phyloP scores from a whole-genome alignment of 2,113 vertebrate genomes.

The Chamaea fasciata region DNA sequence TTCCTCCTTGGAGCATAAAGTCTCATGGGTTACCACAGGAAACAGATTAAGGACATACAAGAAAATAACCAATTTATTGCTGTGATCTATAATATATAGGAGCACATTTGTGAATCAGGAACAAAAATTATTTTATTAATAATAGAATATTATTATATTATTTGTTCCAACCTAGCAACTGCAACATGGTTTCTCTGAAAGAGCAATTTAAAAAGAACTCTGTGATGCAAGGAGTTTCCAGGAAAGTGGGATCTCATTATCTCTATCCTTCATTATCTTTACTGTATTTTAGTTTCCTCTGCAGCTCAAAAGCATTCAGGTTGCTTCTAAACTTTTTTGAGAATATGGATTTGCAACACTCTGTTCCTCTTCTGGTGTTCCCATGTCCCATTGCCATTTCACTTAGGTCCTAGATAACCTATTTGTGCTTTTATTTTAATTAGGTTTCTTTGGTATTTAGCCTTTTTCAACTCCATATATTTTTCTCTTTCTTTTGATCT shows the following conservation, averaged over 20 bases:
- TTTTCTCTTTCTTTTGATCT: not conserved
- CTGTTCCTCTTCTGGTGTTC: not conserved
- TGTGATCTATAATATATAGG: not conserved
- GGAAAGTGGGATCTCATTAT: not conserved
- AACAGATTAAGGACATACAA: not conserved
- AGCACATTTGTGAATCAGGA: not conserved
- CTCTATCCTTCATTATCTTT: not conserved
- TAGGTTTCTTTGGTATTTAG: not conserved
- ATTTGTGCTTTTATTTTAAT: not conserved
- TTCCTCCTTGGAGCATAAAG: not conserved
- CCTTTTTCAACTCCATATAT: not conserved
- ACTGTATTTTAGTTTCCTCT: not conserved
- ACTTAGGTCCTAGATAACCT: not conserved
- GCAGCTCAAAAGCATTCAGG: not conserved
- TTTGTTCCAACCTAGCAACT: not conserved
- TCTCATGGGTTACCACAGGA: not conserved
- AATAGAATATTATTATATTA: not conserved
- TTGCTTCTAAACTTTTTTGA: not conserved
- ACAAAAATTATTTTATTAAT: not conserved
- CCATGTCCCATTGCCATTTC: not conserved
- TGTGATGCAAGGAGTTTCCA: not conserved
- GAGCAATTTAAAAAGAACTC: not conserved
- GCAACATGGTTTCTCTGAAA: not conserved
- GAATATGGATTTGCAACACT: not conserved
- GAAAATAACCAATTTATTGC: not conserved